These are phyloP conservation scores for Strigamia maritima DNA, from an alignment of 2,888 invertebrate genomes.

Conservation along the genomic window DNA sequence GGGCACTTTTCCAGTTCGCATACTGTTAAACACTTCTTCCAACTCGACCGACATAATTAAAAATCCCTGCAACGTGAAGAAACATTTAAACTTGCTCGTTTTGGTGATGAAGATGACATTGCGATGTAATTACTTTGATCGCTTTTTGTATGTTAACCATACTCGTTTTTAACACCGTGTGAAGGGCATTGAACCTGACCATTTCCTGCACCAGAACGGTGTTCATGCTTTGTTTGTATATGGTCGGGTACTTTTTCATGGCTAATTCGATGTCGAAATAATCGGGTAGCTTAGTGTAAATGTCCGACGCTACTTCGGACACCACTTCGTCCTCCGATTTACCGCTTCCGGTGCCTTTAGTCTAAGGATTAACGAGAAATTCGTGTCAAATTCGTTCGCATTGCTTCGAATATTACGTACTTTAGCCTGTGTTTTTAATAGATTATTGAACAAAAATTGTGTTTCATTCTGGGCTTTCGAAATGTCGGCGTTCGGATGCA, in stretches of 20 bases:
- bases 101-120: no score
- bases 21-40: constrained; percentile 78
- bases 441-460: constrained; percentile 53
- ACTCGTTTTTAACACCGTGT: constrained; percentile 49
- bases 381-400: neutral
- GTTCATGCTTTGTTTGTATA: constrained; percentile 51
- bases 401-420: neutral
- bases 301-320: constrained; percentile 72
- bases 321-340: constrained; percentile 76
- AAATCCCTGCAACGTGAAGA: constrained; percentile 60
- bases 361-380: neutral
- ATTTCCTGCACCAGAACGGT: constrained; percentile 56
- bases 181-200: constrained; percentile 53
- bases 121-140: constrained; percentile 51
- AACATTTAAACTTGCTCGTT: no score
- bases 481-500: constrained; percentile 55
- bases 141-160: constrained; percentile 53
- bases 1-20: constrained; percentile 69
- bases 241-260: constrained; percentile 24
- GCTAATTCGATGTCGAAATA: constrained; percentile 51
- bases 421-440: constrained; percentile 53
- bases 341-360: constrained; percentile 56
- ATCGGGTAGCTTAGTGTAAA: constrained; percentile 60
- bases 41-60: constrained; percentile 81
- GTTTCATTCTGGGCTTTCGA: constrained; percentile 56